phyloP scores from a whole-genome alignment of 2,113 vertebrate species.

The Brachypodius melanocephalos region DNA sequence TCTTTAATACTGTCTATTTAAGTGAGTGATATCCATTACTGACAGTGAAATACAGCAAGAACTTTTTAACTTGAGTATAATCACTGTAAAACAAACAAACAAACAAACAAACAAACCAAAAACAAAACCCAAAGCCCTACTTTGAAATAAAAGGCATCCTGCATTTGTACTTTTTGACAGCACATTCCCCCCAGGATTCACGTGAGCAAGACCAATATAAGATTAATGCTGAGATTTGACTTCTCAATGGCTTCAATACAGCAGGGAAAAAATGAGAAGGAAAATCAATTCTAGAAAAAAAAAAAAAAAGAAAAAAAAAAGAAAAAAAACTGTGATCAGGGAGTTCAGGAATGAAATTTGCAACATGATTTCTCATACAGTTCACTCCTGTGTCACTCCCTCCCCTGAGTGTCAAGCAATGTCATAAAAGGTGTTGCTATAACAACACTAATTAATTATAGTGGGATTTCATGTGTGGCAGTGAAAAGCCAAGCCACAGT shows the following conservation, averaged over 20 bases:
- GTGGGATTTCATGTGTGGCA: conserved; percentile 43
- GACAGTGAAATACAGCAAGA: background rate
- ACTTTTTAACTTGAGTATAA: background rate
- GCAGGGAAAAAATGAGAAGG: background rate
- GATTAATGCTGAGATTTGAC: conserved; percentile 10
- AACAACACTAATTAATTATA: conserved; percentile 72
- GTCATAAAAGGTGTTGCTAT: conserved; percentile 63
- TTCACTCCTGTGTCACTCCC: background rate
- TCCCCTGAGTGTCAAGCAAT: conserved; percentile 28
- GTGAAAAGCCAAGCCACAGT: conserved; percentile 23
- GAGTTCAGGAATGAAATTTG: conserved; percentile 18
- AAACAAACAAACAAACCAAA: background rate
- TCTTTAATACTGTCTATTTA: background rate
- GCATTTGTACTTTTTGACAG: background rate
- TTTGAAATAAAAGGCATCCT: background rate
- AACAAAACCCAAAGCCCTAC: background rate
- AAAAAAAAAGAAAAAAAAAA: no score
- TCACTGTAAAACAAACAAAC: conserved; percentile 13
- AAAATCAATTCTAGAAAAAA: background rate
- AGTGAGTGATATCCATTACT: background rate
- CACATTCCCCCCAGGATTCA: background rate
- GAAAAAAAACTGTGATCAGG: background rate
- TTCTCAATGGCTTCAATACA: background rate
- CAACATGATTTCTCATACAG: conserved; percentile 2
- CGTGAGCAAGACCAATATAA: background rate